Conservation (phyloP, 2,888 invertebrate genomes). For the Halictus quadricinctus region DNA sequence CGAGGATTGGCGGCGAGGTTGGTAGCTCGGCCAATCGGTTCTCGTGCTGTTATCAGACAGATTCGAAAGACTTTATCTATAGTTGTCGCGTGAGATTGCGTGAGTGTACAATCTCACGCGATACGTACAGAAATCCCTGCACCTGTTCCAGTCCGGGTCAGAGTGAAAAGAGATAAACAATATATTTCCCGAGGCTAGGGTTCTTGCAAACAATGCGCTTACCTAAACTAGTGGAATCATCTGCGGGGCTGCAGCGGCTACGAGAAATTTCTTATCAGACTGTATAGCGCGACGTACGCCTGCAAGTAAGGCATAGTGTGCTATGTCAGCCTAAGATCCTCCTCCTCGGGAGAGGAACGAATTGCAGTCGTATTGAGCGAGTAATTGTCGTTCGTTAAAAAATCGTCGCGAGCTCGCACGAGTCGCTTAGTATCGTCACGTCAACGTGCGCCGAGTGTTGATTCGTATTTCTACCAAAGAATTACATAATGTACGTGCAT, state of each 20-base stretch:
- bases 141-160: conserved; percentile 33
- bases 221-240: conserved; percentile 53
- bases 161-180: conserved; percentile 38
- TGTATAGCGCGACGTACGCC: conserved; percentile 46
- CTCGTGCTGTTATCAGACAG: conserved; percentile 2
- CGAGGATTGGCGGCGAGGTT: not conserved
- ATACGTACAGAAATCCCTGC: conserved; percentile 45
- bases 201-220: conserved; percentile 59
- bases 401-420: conserved; percentile 23
- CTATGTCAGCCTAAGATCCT: conserved; percentile 35
- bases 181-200: conserved; percentile 50
- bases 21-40: not conserved
- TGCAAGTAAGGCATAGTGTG: conserved; percentile 49
- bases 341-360: conserved; percentile 26
- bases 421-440: conserved; percentile 17
- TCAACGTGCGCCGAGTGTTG: conserved; percentile 44
- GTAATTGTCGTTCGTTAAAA: conserved; percentile 20
- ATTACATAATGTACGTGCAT: conserved; percentile 68
- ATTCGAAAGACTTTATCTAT: conserved; percentile 6
- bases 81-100: not conserved
- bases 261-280: conserved; percentile 53
- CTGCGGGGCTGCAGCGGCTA: conserved; percentile 31
- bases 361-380: conserved; percentile 31
- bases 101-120: conserved; percentile 10
- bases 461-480: conserved; percentile 47